Evolutionary conservation across 1,140 invertebrate species (phyloP).

Genomic region (Drosophila serrata): DNA sequence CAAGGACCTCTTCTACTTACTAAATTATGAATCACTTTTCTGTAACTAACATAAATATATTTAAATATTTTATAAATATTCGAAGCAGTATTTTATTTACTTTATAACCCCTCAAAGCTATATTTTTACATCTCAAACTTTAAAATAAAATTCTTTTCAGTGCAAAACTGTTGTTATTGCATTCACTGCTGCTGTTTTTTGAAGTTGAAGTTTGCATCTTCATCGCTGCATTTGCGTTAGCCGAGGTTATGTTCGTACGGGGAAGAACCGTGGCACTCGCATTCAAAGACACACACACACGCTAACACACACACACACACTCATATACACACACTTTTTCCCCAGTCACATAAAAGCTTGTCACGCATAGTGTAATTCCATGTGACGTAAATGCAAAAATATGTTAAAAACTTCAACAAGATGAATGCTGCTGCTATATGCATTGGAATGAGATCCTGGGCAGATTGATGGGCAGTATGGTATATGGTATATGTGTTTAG

Average conservation of each 20-base stretch:
- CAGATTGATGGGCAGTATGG: constrained; percentile 51
- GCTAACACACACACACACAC: neutral
- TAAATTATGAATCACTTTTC: no score
- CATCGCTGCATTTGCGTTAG: constrained; percentile 60
- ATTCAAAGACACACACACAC: constrained; percentile 13
- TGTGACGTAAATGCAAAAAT: constrained; percentile 83
- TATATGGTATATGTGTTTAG: constrained; percentile 16
- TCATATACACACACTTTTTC: constrained; percentile 10
- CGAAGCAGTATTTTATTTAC: neutral
- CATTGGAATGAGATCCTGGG: constrained; percentile 50
- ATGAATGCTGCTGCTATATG: constrained; percentile 51
- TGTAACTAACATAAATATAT: neutral
- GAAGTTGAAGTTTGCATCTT: constrained; percentile 78
- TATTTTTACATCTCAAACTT: neutral
- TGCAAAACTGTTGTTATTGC: constrained; percentile 41
- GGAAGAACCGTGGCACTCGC: constrained; percentile 20
- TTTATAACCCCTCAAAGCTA: neutral
- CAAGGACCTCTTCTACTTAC: neutral
- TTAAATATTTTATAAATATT: neutral
- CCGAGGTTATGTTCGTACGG: constrained; percentile 60
- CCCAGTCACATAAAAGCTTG: constrained; percentile 71
- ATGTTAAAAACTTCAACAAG: constrained; percentile 74
- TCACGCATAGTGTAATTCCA: constrained; percentile 79
- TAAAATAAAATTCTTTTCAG: neutral
- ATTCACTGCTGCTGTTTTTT: constrained; percentile 31